Evolutionary conservation across 2,797 vertebrate genomes (phyloP).

Genomic region (Microctenopoma stevenorrisi): DNA sequence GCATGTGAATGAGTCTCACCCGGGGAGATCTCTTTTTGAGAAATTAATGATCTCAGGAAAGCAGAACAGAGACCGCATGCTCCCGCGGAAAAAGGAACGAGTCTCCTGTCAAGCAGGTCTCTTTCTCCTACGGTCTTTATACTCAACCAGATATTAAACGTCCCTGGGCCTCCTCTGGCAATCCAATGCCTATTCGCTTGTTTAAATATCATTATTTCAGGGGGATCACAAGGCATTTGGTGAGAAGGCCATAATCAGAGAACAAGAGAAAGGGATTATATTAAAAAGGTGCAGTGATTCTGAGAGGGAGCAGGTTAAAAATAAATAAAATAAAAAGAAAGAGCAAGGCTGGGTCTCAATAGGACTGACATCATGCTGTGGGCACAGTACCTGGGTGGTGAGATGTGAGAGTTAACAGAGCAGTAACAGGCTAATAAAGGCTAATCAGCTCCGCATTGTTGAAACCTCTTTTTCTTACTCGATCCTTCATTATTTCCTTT

Average conservation of each 20-base stretch:
- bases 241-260: slow-evolving; percentile 77
- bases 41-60: slow-evolving; percentile 87
- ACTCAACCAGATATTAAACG: slow-evolving; percentile 80
- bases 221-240: slow-evolving; percentile 57
- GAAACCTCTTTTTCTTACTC: slow-evolving; percentile 41
- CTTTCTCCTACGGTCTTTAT: slow-evolving; percentile 76
- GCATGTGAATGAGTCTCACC: slow-evolving; percentile 85
- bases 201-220: slow-evolving; percentile 80
- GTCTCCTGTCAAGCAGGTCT: slow-evolving; percentile 64
- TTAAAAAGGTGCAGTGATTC: slow-evolving; percentile 57
- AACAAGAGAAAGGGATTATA: slow-evolving; percentile 73
- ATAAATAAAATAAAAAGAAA: slow-evolving; percentile 38
- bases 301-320: slow-evolving; percentile 24
- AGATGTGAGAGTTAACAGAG: slow-evolving; percentile 49
- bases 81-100: slow-evolving; percentile 61
- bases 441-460: slow-evolving; percentile 68
- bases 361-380: slow-evolving; percentile 33
- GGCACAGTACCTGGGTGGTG: slow-evolving; percentile 47
- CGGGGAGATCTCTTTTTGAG: slow-evolving; percentile 83
- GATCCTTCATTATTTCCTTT: slow-evolving; percentile 63
- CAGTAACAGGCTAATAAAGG: slow-evolving; percentile 63
- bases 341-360: slow-evolving; percentile 20
- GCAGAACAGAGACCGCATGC: slow-evolving; percentile 75
- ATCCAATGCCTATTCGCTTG: slow-evolving; percentile 62
- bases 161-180: slow-evolving; percentile 66